phyloP scores from a whole-genome alignment of 2,888 invertebrate genomes.

The Caradrina clavipalpis region DNA sequence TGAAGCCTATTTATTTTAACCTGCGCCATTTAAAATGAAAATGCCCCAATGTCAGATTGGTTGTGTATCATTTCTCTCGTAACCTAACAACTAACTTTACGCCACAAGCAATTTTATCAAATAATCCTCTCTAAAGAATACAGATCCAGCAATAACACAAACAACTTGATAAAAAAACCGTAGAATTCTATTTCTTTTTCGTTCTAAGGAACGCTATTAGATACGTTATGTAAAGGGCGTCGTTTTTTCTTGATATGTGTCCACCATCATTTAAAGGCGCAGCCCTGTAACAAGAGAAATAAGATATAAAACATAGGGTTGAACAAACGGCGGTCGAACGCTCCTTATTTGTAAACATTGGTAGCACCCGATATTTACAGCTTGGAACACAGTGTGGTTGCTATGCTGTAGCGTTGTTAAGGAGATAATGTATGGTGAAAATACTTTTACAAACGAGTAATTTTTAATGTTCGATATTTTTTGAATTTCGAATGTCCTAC shows the following conservation, averaged over 20 bases:
- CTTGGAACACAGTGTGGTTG: constrained; percentile 45
- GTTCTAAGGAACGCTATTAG: constrained; percentile 35
- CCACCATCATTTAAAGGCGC: constrained; percentile 40
- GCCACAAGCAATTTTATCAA: neutral
- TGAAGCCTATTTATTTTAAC: too few species aligned
- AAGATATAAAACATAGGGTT: constrained; percentile 68
- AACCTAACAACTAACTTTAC: neutral
- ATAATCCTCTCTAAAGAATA: neutral
- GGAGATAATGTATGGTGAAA: neutral
- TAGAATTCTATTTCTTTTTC: constrained; percentile 9
- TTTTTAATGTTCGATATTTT: too few species aligned
- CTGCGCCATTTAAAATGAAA: too few species aligned
- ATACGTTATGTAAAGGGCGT: constrained; percentile 44
- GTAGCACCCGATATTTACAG: constrained; percentile 64
- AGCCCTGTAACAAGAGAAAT: constrained; percentile 62
- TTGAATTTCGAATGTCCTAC: neutral
- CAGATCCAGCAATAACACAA: neutral
- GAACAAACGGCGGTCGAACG: constrained; percentile 74
- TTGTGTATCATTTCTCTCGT: neutral
- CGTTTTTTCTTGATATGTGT: constrained; percentile 45
- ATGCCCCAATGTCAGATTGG: too few species aligned
- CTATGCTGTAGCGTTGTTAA: constrained; percentile 14
- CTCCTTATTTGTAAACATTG: constrained; percentile 87
- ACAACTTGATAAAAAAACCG: neutral
- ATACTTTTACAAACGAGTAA: too few species aligned